phyloP scores from a whole-genome alignment of 2,113 vertebrate species.

The Tupaia chinensis region DNA sequence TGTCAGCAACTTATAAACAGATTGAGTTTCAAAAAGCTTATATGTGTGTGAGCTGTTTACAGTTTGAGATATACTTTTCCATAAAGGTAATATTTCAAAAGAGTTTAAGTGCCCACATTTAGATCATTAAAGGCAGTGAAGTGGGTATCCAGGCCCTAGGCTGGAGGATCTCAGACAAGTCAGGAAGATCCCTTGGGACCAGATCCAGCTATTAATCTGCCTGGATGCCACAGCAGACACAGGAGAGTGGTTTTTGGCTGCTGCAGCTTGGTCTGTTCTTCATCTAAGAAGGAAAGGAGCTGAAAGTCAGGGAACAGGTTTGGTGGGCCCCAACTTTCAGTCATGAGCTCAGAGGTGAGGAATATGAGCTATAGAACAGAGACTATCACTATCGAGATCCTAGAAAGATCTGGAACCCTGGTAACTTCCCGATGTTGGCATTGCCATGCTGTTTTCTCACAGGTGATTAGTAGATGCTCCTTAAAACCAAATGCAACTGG shows the following conservation, averaged over 20 bases:
- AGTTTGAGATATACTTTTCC: constrained; percentile 28
- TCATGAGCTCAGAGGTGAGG: not conserved
- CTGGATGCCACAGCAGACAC: too few relatives aligned
- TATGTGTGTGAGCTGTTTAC: constrained; percentile 18
- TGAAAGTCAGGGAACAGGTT: not conserved
- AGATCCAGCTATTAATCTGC: not conserved
- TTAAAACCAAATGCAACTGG: constrained; percentile 26
- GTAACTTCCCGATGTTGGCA: not conserved
- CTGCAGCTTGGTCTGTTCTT: not conserved
- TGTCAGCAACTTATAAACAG: not conserved
- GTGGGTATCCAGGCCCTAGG: not conserved
- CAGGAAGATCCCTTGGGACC: not conserved
- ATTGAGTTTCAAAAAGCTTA: not conserved
- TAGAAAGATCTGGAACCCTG: not conserved
- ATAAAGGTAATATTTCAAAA: not conserved
- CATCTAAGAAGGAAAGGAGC: not conserved
- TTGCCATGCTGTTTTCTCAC: not conserved
- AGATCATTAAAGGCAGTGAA: not conserved
- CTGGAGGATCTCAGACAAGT: not conserved
- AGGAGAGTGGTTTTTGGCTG: not conserved
- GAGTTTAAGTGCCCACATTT: not conserved
- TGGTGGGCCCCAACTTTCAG: not conserved
- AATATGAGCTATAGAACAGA: not conserved
- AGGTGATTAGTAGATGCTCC: not conserved
- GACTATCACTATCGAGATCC: not conserved